Evolutionary conservation across 2,888 invertebrate genomes (phyloP).

Genomic region (Leucania comma): DNA sequence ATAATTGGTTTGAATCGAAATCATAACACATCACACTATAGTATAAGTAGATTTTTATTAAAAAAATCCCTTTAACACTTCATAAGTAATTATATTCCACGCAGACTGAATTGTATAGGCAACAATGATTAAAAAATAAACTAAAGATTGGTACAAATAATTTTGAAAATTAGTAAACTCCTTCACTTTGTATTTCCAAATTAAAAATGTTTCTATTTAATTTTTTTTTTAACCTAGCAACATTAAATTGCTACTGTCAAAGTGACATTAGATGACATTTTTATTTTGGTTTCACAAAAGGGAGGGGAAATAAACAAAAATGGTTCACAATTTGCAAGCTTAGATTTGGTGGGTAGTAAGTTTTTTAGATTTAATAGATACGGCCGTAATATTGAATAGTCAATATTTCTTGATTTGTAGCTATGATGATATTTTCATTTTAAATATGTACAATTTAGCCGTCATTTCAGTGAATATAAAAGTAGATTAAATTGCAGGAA

Average conservation of each 20-base stretch:
- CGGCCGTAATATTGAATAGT: conserved; percentile 26
- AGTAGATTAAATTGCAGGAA: conserved; percentile 16
- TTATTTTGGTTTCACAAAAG: conserved; percentile 44
- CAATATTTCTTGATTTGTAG: conserved; percentile 4
- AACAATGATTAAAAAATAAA: conserved; percentile 29
- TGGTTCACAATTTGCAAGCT: conserved; percentile 55
- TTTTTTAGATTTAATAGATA: conserved; percentile 55
- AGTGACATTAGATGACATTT: conserved; percentile 3
- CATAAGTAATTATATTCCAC: conserved; percentile 13
- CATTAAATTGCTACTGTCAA: conserved; percentile 9
- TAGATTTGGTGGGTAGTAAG: conserved; percentile 69
- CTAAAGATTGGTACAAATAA: conserved; percentile 63
- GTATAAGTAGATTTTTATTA: conserved; percentile 35
- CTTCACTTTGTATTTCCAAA: conserved; percentile 58
- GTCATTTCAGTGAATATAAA: conserved; percentile 1
- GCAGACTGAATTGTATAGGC: conserved; percentile 10
- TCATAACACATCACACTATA: conserved; percentile 24
- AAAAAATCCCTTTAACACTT: conserved; percentile 35
- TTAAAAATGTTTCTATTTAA: not conserved
- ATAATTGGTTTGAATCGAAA: conserved; percentile 22
- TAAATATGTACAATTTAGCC: conserved; percentile 16
- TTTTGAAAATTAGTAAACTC: conserved; percentile 55
- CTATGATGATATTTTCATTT: conserved; percentile 5
- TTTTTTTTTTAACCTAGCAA: conserved; percentile 27
- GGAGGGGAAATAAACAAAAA: conserved; percentile 52